Evolutionary conservation across 2,888 invertebrate species (phyloP).

Genomic region (Zeuzera pyrina): DNA sequence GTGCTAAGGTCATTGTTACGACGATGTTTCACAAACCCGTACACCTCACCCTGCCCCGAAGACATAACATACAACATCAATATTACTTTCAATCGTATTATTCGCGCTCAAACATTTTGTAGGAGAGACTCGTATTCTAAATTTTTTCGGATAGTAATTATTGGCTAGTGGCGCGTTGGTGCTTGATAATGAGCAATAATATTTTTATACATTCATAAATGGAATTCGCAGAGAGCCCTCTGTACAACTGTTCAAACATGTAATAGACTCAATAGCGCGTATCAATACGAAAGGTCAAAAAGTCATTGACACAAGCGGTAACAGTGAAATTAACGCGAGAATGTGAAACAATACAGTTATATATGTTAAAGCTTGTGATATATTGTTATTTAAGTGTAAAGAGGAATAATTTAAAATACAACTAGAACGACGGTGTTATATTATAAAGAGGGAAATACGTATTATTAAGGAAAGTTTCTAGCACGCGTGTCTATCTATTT

Average conservation of each 20-base stretch:
- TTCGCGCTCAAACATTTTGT: slow-evolving; percentile 55
- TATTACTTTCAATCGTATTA: slow-evolving; percentile 39
- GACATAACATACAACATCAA: slow-evolving; percentile 19
- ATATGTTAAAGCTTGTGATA: slow-evolving; percentile 72
- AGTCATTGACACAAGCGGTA: slow-evolving; percentile 35
- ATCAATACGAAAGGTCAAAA: slow-evolving; percentile 58
- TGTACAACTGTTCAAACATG: no score
- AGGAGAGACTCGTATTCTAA: slow-evolving; percentile 58
- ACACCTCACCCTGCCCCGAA: slow-evolving; percentile 28
- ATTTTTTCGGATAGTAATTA: slow-evolving; percentile 60
- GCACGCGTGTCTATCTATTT: slow-evolving; percentile 48
- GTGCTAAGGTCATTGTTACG: slow-evolving; percentile 57
- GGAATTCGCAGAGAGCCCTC: slow-evolving; percentile 44
- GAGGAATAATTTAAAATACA: slow-evolving; percentile 58
- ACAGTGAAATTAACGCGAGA: slow-evolving; percentile 15
- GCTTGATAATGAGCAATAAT: slow-evolving; percentile 72
- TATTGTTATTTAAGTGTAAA: slow-evolving; percentile 73
- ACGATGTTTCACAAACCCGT: slow-evolving; percentile 33
- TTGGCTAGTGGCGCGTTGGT: slow-evolving; percentile 70
- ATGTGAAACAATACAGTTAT: slow-evolving; percentile 36
- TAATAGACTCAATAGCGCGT: no score
- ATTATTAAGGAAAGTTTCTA: slow-evolving; percentile 43
- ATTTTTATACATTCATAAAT: slow-evolving; percentile 72
- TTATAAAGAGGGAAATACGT: slow-evolving; percentile 35
- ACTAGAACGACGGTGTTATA: slow-evolving; percentile 51